phyloP scores from a whole-genome alignment of 2,113 vertebrate genomes.

The Tinamus guttatus region DNA sequence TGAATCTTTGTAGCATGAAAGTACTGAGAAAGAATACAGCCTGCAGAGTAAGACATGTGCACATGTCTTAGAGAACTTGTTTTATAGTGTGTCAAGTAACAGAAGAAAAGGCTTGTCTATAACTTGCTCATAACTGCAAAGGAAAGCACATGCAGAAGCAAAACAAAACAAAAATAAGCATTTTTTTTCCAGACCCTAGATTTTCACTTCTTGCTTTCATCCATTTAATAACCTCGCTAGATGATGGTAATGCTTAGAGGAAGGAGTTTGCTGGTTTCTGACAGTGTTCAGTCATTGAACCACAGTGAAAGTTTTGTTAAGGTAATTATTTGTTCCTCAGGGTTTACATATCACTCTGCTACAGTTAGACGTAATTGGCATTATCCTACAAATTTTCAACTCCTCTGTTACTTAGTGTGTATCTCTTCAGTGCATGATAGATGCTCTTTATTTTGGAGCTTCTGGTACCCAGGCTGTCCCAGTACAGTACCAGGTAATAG shows the following conservation, averaged over 20 bases:
- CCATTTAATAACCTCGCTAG: too few species aligned
- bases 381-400: neutral
- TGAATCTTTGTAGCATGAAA: neutral
- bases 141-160: neutral
- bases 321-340: neutral
- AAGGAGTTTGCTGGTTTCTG: neutral
- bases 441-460: neutral
- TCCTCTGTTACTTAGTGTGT: rapidly evolving
- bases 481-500: neutral
- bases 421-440: rapidly evolving
- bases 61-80: neutral
- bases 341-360: neutral
- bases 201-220: neutral
- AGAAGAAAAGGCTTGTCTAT: neutral
- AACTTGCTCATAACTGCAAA: neutral
- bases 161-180: neutral
- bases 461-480: neutral
- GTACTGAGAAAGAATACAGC: neutral
- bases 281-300: neutral
- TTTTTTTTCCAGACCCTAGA: neutral
- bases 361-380: neutral
- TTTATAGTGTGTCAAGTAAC: neutral
- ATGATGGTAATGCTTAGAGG: too few species aligned
- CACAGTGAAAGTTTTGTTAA: neutral
- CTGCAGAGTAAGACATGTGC: neutral